These are phyloP conservation scores for Laticauda colubrina DNA, from an alignment of 2,113 vertebrate species.

Conservation along the genomic window DNA sequence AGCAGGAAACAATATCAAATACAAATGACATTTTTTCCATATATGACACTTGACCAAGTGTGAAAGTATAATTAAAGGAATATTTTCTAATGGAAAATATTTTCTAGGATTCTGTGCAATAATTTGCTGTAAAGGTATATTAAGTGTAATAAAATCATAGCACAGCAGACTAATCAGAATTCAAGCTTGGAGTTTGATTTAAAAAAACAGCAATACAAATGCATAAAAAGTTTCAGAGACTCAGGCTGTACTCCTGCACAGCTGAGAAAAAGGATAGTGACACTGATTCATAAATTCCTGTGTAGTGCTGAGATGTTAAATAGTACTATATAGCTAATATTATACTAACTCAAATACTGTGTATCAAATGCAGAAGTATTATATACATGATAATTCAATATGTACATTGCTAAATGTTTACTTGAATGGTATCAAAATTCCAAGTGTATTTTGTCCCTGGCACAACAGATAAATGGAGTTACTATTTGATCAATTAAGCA, in stretches of 20 bases:
- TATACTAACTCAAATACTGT: neutral
- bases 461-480: neutral
- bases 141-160: neutral
- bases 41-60: neutral
- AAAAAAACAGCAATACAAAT: neutral
- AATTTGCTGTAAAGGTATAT: neutral
- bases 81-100: slow-evolving; percentile 5
- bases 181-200: neutral
- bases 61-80: slow-evolving; percentile 5
- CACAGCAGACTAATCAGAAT: neutral
- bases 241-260: too few relatives aligned
- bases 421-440: neutral
- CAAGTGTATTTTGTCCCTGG: neutral
- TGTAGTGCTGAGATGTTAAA: neutral
- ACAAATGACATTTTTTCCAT: neutral
- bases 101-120: neutral
- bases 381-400: neutral
- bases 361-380: neutral
- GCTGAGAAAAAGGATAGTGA: neutral
- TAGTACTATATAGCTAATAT: neutral
- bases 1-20: slow-evolving; percentile 15
- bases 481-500: neutral
- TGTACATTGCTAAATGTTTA: neutral
- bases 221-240: neutral
- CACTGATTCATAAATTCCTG: neutral